Percentiles rank a stretch among this genome's conserved stretches.
phyloP scores from a whole-genome alignment of 2,797 vertebrate species.

The Linurgus olivaceus region DNA sequence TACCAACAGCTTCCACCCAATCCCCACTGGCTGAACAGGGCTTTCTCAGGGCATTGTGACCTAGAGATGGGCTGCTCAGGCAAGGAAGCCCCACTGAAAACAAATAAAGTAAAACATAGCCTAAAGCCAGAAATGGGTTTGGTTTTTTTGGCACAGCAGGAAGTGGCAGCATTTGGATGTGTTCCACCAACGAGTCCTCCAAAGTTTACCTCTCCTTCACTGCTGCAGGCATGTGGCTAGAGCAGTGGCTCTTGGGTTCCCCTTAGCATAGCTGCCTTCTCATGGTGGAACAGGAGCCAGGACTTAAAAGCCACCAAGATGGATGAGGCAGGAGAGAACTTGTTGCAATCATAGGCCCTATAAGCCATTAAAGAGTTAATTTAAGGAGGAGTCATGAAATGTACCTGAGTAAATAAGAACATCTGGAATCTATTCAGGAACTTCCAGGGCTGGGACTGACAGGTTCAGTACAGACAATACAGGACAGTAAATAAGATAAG shows the following conservation, averaged over 20 bases:
- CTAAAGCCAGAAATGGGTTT: neutral
- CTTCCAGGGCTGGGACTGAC: neutral
- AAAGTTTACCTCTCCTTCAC: neutral
- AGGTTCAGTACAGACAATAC: neutral
- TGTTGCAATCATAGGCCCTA: accelerated
- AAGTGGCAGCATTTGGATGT: neutral
- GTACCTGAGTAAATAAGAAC: constrained; percentile 36
- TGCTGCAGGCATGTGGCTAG: neutral
- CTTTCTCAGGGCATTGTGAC: neutral
- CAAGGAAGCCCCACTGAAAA: neutral
- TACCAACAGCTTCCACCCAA: neutral
- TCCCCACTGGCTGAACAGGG: neutral
- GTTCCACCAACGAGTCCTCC: neutral
- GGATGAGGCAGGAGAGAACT: neutral
- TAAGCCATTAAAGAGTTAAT: neutral
- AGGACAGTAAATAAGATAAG: neutral
- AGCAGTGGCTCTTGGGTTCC: neutral
- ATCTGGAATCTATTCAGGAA: constrained; percentile 10
- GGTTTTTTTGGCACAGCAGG: neutral
- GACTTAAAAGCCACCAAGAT: neutral
- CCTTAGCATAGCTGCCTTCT: neutral
- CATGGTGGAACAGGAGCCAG: neutral
- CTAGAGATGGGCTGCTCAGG: neutral
- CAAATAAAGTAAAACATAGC: neutral
- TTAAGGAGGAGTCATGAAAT: neutral